Conservation (phyloP, 2,797 vertebrate genomes). For the Sarcoramphus papa region DNA sequence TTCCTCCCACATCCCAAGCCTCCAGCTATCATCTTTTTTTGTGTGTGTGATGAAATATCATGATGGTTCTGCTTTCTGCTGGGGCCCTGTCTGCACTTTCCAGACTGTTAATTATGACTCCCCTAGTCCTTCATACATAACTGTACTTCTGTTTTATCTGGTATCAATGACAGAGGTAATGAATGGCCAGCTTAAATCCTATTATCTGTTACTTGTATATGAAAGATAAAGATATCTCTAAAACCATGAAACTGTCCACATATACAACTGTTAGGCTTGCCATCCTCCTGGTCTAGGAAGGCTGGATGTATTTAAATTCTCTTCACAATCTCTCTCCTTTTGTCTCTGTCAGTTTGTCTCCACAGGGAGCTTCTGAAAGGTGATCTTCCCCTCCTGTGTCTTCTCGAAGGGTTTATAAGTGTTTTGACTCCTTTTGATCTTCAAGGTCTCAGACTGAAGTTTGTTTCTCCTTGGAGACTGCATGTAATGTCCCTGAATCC, state of each 20-base stretch:
- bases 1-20: background rate
- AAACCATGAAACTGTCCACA: background rate
- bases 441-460: conserved; percentile 4
- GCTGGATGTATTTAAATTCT: background rate
- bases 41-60: background rate
- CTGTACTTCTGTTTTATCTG: background rate
- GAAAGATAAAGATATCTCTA: background rate
- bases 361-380: background rate
- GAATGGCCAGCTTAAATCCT: background rate
- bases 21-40: background rate
- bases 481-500: background rate
- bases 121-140: background rate
- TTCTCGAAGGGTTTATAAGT: background rate
- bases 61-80: background rate
- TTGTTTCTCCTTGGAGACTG: conserved; percentile 25
- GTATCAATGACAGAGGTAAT: background rate
- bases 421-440: background rate
- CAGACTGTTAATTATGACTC: background rate
- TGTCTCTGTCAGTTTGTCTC: background rate
- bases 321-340: background rate
- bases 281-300: background rate
- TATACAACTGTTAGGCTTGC: background rate
- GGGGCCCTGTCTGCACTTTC: background rate
- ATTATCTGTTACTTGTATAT: background rate
- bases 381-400: background rate